phyloP scores from a whole-genome alignment of 2,888 invertebrate species.

The Oligia latruncula region DNA sequence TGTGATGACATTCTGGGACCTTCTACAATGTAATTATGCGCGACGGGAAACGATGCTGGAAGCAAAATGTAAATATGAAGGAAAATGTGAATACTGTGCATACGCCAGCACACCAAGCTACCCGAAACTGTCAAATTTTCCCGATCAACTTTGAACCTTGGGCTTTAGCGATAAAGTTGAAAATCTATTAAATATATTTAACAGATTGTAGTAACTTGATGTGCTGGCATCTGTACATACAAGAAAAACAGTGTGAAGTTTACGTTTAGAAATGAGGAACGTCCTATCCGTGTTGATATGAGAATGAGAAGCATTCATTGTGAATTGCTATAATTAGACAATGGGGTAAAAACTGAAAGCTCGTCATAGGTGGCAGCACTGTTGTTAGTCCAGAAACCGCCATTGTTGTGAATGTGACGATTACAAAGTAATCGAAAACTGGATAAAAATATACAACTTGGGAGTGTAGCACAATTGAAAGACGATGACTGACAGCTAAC shows the following conservation, averaged over 20 bases:
- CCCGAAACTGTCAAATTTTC: too few species aligned
- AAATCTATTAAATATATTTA: too few species aligned
- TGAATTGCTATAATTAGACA: background rate
- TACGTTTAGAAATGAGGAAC: background rate
- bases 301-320: background rate
- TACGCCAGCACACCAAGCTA: too few species aligned
- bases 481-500: too few species aligned
- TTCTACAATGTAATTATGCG: constrained; percentile 2
- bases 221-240: background rate
- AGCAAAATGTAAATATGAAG: background rate
- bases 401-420: too few species aligned
- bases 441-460: background rate
- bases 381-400: background rate
- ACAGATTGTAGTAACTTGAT: too few species aligned
- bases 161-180: too few species aligned
- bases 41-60: background rate
- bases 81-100: background rate
- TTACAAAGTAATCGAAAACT: background rate
- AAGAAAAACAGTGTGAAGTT: background rate
- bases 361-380: constrained; percentile 5
- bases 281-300: background rate
- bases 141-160: too few species aligned
- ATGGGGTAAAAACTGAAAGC: background rate
- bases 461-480: too few species aligned
- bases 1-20: background rate